Percentiles rank a stretch among this genome's conserved stretches.
These are phyloP conservation scores for Triplophysa siluroides DNA, from an alignment of 2,113 vertebrate species.

Conservation along the genomic window DNA sequence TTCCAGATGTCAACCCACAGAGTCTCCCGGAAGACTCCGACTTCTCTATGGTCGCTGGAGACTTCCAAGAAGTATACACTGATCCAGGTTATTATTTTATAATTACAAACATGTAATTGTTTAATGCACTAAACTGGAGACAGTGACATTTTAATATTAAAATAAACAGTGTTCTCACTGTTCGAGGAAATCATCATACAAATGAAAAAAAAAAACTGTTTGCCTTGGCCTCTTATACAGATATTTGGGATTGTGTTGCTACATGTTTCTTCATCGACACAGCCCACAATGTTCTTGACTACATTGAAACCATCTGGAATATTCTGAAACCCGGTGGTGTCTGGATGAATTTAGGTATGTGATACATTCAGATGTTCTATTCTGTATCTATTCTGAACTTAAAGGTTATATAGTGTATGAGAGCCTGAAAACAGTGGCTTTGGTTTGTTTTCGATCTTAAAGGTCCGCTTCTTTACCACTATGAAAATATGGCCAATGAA, in stretches of 20 bases:
- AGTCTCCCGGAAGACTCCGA: conserved; percentile 86
- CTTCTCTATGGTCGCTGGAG: conserved; percentile 98
- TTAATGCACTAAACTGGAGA: too few species aligned
- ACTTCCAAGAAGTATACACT: conserved; percentile 95
- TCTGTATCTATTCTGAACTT: not conserved
- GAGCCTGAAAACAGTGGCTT: not conserved
- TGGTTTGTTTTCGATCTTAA: conserved; percentile 36
- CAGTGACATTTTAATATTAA: too few species aligned
- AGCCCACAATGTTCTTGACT: conserved; percentile 97
- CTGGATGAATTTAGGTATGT: conserved; percentile 98
- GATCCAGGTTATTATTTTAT: conserved; percentile 79
- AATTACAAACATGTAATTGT: not conserved
- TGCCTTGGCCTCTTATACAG: conserved; percentile 65
- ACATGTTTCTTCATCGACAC: conserved; percentile 99
- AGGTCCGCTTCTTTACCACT: conserved; percentile 97
- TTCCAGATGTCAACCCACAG: conserved; percentile 95
- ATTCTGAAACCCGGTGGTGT: conserved; percentile 97
- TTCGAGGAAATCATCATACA: too few species aligned
- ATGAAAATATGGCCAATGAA: conserved; percentile 97
- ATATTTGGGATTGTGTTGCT: conserved; percentile 93
- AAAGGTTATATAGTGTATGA: not conserved
- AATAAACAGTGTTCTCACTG: too few species aligned
- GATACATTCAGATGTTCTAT: too few species aligned
- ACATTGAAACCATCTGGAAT: conserved; percentile 98
- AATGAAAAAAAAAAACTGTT: too few species aligned